Base-by-base conservation (phyloP, 2,113 vertebrate genomes). In the Oxygymnocypris stewartii region DNA sequence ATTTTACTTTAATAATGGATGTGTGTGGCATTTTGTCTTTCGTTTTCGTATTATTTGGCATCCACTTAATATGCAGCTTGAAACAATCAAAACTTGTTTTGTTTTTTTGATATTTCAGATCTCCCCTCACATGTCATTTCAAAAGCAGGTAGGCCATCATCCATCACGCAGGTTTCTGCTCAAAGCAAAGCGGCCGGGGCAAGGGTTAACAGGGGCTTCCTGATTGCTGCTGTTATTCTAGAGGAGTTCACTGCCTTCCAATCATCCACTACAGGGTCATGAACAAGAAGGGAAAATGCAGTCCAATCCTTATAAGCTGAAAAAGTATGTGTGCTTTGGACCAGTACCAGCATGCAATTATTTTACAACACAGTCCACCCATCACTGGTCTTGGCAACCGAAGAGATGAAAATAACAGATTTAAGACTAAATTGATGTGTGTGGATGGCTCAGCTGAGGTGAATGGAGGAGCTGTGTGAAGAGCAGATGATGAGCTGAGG, bases 141-240 rank as follows among this genome's bases (percentile, higher is more conserved):
- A 14, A 82, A 86, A 82, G 71, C 65, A 77, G 49, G 78, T 74
- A 71, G 82, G 44, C 44, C 28, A 54, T 83, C 65, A 89, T 89
- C 78, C 88, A 89, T 89, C 85, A 89, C 40, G 8, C 31, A 13
- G 57, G 79, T 57, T 82, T 80, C 12, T 61, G 85, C 74, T 65
- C 75, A 9, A 31, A 84, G 65, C 80, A 86, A 83, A 83, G 40
- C 42, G 28, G 40, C 44, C 23, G 12, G 86, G 73, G 67, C 73
- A 61, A 13, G 77, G 76, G 88, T 85, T 89, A 89, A 87, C 76
- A 82, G 61, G 69, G 47, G 79, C 47, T 85, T 85, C 78, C 88
- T 80, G 71, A 85, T 89, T 85, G 75, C 84, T 59, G 82, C 82
- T 89, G 85, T 89, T 89, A 59, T 89, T 88, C 82, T 84, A 84